Evolutionary conservation across 2,888 invertebrate species (phyloP), one percentile per base, ranked within the genome.

Genomic region (Galerucella nymphaeae): DNA sequence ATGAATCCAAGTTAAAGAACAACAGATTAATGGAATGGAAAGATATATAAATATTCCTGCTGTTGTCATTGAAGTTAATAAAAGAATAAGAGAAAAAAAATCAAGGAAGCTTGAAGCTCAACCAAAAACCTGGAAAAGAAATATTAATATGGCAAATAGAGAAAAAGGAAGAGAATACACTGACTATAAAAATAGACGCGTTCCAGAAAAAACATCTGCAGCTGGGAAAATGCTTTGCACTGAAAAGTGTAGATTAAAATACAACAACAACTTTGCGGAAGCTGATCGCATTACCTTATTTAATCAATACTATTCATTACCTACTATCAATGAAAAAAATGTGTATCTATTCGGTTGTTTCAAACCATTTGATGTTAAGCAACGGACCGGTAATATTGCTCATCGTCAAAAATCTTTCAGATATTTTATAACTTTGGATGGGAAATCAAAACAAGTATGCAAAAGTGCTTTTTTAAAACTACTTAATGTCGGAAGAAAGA

Each of bases 141-240:
- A 73, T 62, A 61, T 71, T 13, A 71, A 71, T 66, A 73, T 73
- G 66, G 58, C 59, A 66, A 73, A 66, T 45, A 70, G 70, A 73
- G 73, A 70, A 66, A 55, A 71, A 66, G 66, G 70, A 62, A 42
- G 71, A 73, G 70, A 13, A 70, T 73, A 73, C 55, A 66, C 62
- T 71, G 70, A 71, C 73, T 73, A 71, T 66, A 73, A 73, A 73
- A 73, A 73, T 71, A 73, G 61, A n/a, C 66, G 20, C 55, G 71
- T 69, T 41, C 69, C 72, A 63, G 71, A 66, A 72, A 72, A 72
- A 72, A 38, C 69, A 58, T 72, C 70, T 23, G 59, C 70, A 70
- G 63, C 63, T 65, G 73, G 70, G 59, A 65, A 38, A 73, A 11
- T 16, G 45, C 72, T 72, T 69, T 72, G 69, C 71, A 73, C 66